Base-by-base conservation (phyloP, 2,797 vertebrate genomes). In the Cetoscarus ocellatus region DNA sequence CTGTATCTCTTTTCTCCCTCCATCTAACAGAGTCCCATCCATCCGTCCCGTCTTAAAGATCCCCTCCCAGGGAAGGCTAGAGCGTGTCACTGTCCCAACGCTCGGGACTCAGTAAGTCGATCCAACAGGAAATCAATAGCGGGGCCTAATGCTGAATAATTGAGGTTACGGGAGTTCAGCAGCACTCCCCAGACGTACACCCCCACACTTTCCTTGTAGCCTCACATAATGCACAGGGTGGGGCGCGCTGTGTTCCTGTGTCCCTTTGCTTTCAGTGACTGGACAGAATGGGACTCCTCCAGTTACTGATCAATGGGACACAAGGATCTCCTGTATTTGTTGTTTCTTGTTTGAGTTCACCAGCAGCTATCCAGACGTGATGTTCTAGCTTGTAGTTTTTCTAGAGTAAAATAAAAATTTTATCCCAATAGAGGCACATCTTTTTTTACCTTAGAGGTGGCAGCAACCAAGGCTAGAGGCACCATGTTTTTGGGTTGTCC, bases 81-180 rank as follows among this genome's bases (percentile, higher is more conserved):
- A 85, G 87, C 86, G 17, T 90, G 87, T 89, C 88, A 86, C 86
- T 77, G 86, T 91, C 88, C 88, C 89, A 82, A 38, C 44, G 71
- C 90, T 82, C 70, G 17, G 79, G 89, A 90, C 91, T 91, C 87
- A 76, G 92, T 94, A 93, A 95, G 90, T 94, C 81, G 91, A 94
- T 93, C 90, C 90, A 94, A 92, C 93, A 93, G 93, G 88, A 94
- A 94, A 94, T 95, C 94, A 91, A 94, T 95, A 90, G 71, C 75
- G 56, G 79, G 71, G 85, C 84, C 92, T 95, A 94, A 95, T 95
- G 93, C 90, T 94, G 93, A 95, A 94, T 95, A 95, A 95, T 95
- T 94, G 93, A 93, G 92, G 92, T 94, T 94, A 93, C 77, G 90
- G 92, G 91, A 93, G 93, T 93, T 93, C 91, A 91, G 86, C 84